phyloP scores from a whole-genome alignment of 2,888 invertebrate species.

The Sericinus montela region DNA sequence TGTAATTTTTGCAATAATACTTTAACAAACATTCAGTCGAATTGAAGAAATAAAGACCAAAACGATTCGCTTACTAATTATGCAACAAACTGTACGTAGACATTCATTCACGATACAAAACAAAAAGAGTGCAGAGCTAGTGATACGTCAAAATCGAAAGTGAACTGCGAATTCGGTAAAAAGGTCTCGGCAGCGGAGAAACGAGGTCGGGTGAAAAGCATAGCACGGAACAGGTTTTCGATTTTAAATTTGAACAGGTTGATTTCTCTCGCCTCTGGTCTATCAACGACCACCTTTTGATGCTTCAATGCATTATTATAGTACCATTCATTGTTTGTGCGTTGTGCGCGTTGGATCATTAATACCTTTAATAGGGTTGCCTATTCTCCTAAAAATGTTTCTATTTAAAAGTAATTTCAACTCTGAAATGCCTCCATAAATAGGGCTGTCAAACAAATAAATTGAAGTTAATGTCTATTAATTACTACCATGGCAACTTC shows the following conservation, averaged over 20 bases:
- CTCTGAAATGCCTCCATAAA: too few species aligned
- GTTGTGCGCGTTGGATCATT: too few species aligned
- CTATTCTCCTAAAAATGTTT: too few species aligned
- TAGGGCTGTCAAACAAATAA: too few species aligned
- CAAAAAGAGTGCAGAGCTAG: constrained; percentile 10
- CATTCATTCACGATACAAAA: constrained; percentile 10
- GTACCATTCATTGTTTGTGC: too few species aligned
- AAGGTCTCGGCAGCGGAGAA: constrained; percentile 37
- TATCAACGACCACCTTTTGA: neutral
- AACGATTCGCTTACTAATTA: neutral
- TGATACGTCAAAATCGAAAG: constrained; percentile 52
- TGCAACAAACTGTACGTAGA: constrained; percentile 4
- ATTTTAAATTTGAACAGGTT: constrained; percentile 59
- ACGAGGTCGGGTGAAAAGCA: constrained; percentile 58
- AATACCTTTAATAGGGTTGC: too few species aligned
- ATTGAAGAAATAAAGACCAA: too few species aligned
- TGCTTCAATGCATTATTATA: neutral
- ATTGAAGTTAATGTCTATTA: too few species aligned
- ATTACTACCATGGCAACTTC: too few species aligned
- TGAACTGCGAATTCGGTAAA: constrained; percentile 47
- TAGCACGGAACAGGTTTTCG: constrained; percentile 57
- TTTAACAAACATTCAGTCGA: too few species aligned
- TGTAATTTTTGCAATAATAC: too few species aligned
- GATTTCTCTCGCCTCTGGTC: constrained; percentile 44
- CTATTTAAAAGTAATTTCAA: too few species aligned